Conservation (phyloP, 2,888 invertebrate genomes). For the Lutraria lutraria region DNA sequence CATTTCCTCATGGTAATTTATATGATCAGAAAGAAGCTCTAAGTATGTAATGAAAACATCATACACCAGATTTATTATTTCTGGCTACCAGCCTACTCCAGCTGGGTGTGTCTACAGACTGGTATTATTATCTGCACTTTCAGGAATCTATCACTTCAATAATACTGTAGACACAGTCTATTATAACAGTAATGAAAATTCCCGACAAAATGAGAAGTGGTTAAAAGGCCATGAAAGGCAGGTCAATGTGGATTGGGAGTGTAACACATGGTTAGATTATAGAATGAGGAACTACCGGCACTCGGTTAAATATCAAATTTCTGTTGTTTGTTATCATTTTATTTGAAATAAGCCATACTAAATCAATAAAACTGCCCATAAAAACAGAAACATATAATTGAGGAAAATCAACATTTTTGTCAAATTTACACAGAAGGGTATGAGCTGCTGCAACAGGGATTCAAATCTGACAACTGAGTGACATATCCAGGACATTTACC, state of each 20-base stretch:
- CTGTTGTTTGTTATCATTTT: no score
- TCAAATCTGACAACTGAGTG: no score
- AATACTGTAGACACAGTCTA: constrained; percentile 11
- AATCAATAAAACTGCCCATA: no score
- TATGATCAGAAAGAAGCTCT: not conserved
- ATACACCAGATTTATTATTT: constrained; percentile 27
- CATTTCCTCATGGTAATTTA: constrained; percentile 13
- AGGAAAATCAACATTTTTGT: no score
- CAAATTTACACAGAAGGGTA: no score
- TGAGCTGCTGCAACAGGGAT: no score
- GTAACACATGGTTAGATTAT: no score
- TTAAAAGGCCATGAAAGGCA: not conserved
- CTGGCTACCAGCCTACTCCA: constrained; percentile 41
- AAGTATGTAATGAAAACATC: constrained; percentile 25
- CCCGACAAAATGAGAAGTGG: not conserved
- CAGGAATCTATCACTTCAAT: constrained; percentile 25
- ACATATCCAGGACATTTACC: no score
- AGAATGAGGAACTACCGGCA: no score
- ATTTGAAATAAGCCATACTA: no score
- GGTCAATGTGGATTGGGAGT: not conserved
- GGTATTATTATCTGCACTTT: constrained; percentile 33
- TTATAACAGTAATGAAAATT: constrained; percentile 7
- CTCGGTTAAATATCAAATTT: no score
- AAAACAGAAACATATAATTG: no score
- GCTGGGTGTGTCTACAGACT: constrained; percentile 54